Base-by-base conservation (phyloP, 2,888 invertebrate genomes). In the Dione juno region DNA sequence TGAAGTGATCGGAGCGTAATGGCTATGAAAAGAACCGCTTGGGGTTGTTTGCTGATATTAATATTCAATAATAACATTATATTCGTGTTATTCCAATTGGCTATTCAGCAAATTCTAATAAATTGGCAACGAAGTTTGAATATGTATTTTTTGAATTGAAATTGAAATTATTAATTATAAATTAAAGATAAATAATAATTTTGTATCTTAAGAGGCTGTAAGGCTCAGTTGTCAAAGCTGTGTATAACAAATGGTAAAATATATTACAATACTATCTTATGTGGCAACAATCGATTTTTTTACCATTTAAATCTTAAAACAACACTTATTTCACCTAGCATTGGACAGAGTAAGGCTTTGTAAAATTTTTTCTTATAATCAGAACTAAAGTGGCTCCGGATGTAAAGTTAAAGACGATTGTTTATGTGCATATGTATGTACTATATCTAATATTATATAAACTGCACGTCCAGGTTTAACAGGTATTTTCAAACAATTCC, bases 11-110 rank as follows among this genome's bases (percentile, higher is more conserved):
- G 64, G 40, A 64, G 64, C 64, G 40, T 37, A 64, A 40, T 21
- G 19, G 64, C 64, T 64, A 19, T 53, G 53, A 45, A 66, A 65
- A 61, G 45, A 54, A 65, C 63, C 63, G 67, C 67, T 64, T 3
- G 50, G 64, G 64, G 64, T 54, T 52, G 64, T 48, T 66, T 66
- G 53, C n/a, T 21, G 28, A 54, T 41, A 66, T 53, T 52, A 53
- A 40, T 66, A 66, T 66, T 66, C 53, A 54, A 53, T 66, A 66
- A 66, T 53, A 64, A 64, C 21, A 52, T 64, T 64, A 54, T 16
- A 28, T 54, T 66, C 43, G 37, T 28, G 43, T 53, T 66, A 53
- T 54, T 66, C 16, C 21, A 53, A 54, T 41, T 54, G 66, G 41
- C 66, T 43, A 40, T 64, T 64, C 37, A 64, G 50, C 37, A 48